Percentiles rank a stretch among this genome's conserved stretches.
Evolutionary conservation across 2,113 vertebrate genomes (phyloP).

Genomic region (Mormyrus lacerda): DNA sequence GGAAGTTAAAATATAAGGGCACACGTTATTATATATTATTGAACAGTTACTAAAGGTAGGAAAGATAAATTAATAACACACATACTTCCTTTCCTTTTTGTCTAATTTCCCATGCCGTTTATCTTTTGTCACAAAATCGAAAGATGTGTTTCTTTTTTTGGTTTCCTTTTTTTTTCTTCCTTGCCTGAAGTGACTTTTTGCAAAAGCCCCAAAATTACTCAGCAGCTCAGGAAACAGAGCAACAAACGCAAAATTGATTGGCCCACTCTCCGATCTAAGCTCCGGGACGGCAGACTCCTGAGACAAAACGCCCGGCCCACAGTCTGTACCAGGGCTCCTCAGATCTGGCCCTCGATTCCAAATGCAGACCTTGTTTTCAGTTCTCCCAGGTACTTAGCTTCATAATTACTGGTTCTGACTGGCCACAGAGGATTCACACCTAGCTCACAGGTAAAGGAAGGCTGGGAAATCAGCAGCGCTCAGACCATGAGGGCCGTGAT

Average conservation of each 20-base stretch:
- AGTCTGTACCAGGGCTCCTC: background rate
- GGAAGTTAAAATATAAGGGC: conserved; percentile 32
- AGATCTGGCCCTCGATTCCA: background rate
- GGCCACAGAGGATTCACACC: background rate
- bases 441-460: background rate
- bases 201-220: background rate
- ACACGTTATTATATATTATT: conserved; percentile 55
- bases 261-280: background rate
- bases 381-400: background rate
- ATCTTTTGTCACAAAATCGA: conserved; percentile 5
- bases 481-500: background rate
- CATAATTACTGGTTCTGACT: background rate
- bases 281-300: background rate
- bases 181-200: background rate
- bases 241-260: background rate
- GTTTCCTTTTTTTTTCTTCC: background rate
- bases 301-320: background rate
- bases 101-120: conserved; percentile 16
- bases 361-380: background rate
- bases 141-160: conserved; percentile 1
- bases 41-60: conserved; percentile 45
- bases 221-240: background rate
- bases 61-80: conserved; percentile 47
- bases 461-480: background rate
- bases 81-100: conserved; percentile 22